Evolutionary conservation across 1,140 invertebrate species (phyloP).

Genomic region (Muscidifurax raptorellus): DNA sequence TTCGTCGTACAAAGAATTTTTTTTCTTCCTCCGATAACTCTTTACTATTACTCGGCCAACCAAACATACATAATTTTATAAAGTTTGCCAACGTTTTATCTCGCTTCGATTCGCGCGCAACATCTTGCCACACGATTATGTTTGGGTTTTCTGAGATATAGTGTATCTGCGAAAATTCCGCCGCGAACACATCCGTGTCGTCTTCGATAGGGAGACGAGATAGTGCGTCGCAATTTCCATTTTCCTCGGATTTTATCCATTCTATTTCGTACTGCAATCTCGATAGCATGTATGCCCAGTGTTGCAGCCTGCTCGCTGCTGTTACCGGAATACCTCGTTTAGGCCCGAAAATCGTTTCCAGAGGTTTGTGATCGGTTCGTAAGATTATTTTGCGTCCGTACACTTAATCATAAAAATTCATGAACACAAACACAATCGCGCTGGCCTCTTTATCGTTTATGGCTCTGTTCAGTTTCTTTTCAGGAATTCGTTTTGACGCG

Average conservation of each 20-base stretch:
- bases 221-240: no score
- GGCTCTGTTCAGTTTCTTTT: conserved; percentile 22
- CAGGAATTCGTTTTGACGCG: no score
- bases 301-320: conserved; percentile 46
- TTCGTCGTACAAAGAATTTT: conserved; percentile 28
- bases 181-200: conserved; percentile 4
- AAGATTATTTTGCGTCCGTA: conserved; percentile 69
- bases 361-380: conserved; percentile 69
- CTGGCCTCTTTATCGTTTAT: conserved; percentile 68
- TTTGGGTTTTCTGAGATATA: not conserved
- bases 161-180: conserved; percentile 18
- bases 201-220: no score
- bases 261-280: conserved; percentile 57
- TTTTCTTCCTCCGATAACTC: not conserved
- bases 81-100: conserved; percentile 15
- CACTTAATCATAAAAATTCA: conserved; percentile 72
- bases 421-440: conserved; percentile 66
- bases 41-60: conserved; percentile 37
- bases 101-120: conserved; percentile 15
- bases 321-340: conserved; percentile 53
- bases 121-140: conserved; percentile 15
- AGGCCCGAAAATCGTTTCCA: conserved; percentile 65
- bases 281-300: conserved; percentile 64
- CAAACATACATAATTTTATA: conserved; percentile 20
- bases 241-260: no score